Evolutionary conservation across 2,888 invertebrate species (phyloP).

Genomic region (Phyllotreta striolata): DNA sequence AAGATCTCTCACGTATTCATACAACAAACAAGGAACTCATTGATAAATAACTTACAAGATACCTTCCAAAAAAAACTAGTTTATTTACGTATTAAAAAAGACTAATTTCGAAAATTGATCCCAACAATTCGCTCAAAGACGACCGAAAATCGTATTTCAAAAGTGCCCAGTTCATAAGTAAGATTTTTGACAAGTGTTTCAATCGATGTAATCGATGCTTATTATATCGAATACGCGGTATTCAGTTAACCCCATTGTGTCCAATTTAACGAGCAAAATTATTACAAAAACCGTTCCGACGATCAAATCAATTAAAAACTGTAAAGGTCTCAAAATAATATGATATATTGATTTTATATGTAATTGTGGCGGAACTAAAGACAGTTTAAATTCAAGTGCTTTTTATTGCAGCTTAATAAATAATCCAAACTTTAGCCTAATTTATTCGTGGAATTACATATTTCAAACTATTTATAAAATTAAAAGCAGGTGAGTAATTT

Average conservation of each 20-base stretch:
- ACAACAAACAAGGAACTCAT: no score
- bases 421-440: not conserved
- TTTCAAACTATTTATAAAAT: not conserved
- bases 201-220: conserved; percentile 31
- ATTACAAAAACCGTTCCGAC: conserved; percentile 14
- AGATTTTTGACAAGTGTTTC: conserved; percentile 33
- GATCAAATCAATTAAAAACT: not conserved
- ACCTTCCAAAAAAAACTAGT: no score
- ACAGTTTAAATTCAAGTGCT: not conserved
- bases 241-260: conserved; percentile 31
- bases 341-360: no score
- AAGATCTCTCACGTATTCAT: no score
- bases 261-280: conserved; percentile 40
- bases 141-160: conserved; percentile 30
- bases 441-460: not conserved
- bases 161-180: conserved; percentile 36
- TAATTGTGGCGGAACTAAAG: no score
- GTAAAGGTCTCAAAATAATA: no score
- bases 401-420: conserved; percentile 3
- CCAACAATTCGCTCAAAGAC: conserved; percentile 28
- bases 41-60: no score
- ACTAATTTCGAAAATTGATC: conserved; percentile 14
- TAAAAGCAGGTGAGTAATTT: conserved; percentile 27
- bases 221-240: conserved; percentile 36
- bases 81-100: no score